Conservation (phyloP, 2,888 invertebrate genomes). For the Allygus modestus region DNA sequence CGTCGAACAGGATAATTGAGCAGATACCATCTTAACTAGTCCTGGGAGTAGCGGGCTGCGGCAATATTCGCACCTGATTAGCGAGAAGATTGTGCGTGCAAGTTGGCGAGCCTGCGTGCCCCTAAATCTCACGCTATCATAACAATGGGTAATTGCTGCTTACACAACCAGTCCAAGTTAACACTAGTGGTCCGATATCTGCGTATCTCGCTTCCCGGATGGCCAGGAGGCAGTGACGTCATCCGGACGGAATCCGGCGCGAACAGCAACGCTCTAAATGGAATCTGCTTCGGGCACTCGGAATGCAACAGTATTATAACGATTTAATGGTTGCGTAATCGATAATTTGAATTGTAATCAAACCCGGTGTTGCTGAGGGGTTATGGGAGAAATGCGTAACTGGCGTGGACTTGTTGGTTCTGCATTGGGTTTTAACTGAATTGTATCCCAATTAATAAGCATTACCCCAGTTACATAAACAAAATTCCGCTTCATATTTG, state of each 20-base stretch:
- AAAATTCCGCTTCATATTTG: too few relatives aligned
- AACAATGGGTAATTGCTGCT: not conserved
- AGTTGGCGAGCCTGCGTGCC: not conserved
- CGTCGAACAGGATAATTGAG: not conserved
- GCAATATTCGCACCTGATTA: constrained; percentile 44
- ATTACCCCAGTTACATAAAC: too few relatives aligned
- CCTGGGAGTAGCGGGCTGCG: not conserved
- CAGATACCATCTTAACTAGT: not conserved
- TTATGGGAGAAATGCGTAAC: not conserved
- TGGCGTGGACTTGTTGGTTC: too few relatives aligned
- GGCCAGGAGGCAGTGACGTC: not conserved
- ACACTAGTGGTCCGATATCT: constrained; percentile 4
- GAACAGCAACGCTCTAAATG: constrained; percentile 1
- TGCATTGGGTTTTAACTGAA: too few relatives aligned
- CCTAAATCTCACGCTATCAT: not conserved
- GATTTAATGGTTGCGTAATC: not conserved
- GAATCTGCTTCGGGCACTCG: constrained; percentile 4
- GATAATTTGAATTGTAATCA: not conserved
- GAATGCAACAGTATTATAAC: not conserved
- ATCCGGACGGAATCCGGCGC: not conserved
- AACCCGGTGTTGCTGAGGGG: not conserved
- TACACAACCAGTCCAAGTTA: constrained; percentile 1
- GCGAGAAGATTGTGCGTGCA: not conserved
- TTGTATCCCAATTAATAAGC: too few relatives aligned
- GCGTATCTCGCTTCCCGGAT: not conserved